Conservation (phyloP, 2,113 vertebrate species). For the Pomatorhinus ruficollis region DNA sequence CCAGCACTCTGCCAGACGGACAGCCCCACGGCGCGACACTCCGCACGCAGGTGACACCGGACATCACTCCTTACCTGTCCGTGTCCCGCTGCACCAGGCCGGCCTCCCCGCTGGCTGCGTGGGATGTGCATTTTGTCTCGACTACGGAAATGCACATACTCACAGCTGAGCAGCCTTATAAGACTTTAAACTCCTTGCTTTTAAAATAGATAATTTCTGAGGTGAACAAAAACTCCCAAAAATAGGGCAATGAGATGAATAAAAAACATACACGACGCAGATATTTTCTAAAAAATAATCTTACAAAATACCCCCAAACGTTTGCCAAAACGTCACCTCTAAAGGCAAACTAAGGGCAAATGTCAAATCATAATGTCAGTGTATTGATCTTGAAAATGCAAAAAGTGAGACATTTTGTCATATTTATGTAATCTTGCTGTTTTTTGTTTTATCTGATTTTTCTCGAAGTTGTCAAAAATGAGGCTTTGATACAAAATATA, state of each 20-base stretch:
- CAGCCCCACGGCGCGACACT: fast-evolving
- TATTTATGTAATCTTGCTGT: background rate
- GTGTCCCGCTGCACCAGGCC: fast-evolving
- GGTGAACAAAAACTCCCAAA: background rate
- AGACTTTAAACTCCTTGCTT: background rate
- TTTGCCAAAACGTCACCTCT: background rate
- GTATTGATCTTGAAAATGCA: background rate
- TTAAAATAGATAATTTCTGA: background rate
- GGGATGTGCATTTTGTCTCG: background rate
- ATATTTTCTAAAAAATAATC: background rate
- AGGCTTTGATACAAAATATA: background rate
- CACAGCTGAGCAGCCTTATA: fast-evolving
- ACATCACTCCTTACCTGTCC: fast-evolving
- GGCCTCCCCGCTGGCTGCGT: fast-evolving
- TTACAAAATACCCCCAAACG: background rate
- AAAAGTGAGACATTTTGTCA: background rate
- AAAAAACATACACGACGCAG: background rate
- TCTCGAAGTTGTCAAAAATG: background rate
- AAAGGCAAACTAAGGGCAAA: background rate
- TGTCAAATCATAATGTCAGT: background rate
- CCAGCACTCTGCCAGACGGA: fast-evolving
- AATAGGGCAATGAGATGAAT: background rate
- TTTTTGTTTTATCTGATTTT: background rate
- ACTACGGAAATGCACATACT: fast-evolving
- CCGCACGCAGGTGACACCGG: fast-evolving